Base-by-base conservation (phyloP, 37 sponge, comb jelly and placozoan genomes). In the Cliona cf. orientalis region DNA sequence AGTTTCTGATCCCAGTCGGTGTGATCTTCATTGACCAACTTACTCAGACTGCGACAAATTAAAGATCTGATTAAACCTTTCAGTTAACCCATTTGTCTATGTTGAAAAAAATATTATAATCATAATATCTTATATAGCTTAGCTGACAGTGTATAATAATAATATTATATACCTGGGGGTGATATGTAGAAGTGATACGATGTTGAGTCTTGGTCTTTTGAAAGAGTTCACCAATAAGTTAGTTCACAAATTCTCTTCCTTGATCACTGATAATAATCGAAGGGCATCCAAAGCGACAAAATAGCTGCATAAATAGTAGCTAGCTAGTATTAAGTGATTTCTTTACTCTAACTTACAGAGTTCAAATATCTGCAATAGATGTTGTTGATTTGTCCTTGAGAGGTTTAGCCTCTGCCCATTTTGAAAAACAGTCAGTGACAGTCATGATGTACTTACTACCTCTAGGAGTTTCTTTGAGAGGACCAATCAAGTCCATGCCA, bases 161-260 rank as follows among this genome's bases (percentile, higher is more conserved):
- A n/a, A n/a, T n/a, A n/a, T n/a, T n/a, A n/a, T n/a, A 32, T 67
- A 84, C 85, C 70, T 84, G 85, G 25, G 76, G 61, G 65, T 84
- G 77, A 57, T 69, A 76, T 21, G 77, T 43, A 56, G 46, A 39
- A 55, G 84, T 73, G 33, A 74, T 83, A 1, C 67, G 46, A 28
- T 80, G 80, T 55, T 82, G 36, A 21, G 58, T 72, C 1, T 71
- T 46, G 34, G 72, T 83, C 22, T 37, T 73, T 74, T 44, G n/a
- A 33, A 43, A 84, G 6, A 84, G 76, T 25, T 46, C 68, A 14
- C 46, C 58, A 53, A 59, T 39, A 5, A 76, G 12, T 46, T 43
- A 14, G 45, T 84, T 76, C 21, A 84, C 77, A 84, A 84, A 84
- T 43, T 84, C 76, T 61, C 76, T 84, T 28, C 77, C 85, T 74